Evolutionary conservation across 1,140 invertebrate genomes (phyloP).

Genomic region (Agrilus planipennis): DNA sequence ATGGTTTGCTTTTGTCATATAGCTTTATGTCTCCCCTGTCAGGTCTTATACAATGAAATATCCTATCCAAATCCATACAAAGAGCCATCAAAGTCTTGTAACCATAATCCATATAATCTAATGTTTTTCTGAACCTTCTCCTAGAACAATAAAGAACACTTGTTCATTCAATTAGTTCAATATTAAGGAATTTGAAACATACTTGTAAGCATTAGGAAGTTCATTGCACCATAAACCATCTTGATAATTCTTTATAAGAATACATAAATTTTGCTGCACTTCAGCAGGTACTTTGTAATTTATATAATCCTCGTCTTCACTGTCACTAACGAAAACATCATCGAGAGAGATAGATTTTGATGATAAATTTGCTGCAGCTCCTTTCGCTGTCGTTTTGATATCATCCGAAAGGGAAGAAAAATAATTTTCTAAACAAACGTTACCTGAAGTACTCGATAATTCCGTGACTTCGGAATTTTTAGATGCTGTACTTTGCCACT

Average conservation of each 20-base stretch:
- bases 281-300: conserved; percentile 6
- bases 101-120: conserved; percentile 8
- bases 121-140: conserved; percentile 5
- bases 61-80: conserved; percentile 7
- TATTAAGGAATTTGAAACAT: no score
- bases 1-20: conserved; percentile 1
- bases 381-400: background rate
- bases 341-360: background rate
- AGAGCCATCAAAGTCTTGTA: conserved; percentile 11
- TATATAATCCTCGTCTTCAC: background rate
- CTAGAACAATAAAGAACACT: conserved; percentile 7
- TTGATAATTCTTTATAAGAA: conserved; percentile 6
- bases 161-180: background rate
- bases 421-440: no score
- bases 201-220: conserved; percentile 9
- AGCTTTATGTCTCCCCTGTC: conserved; percentile 4
- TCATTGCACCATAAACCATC: conserved; percentile 13
- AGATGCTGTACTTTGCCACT: background rate
- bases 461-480: background rate
- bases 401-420: no score
- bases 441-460: background rate
- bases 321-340: background rate
- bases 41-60: conserved; percentile 9
- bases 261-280: conserved; percentile 12
- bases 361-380: background rate